Evolutionary conservation across 2,888 invertebrate species (phyloP), one percentile per base, ranked within the genome.

Genomic region (Monoplex corrugatus): DNA sequence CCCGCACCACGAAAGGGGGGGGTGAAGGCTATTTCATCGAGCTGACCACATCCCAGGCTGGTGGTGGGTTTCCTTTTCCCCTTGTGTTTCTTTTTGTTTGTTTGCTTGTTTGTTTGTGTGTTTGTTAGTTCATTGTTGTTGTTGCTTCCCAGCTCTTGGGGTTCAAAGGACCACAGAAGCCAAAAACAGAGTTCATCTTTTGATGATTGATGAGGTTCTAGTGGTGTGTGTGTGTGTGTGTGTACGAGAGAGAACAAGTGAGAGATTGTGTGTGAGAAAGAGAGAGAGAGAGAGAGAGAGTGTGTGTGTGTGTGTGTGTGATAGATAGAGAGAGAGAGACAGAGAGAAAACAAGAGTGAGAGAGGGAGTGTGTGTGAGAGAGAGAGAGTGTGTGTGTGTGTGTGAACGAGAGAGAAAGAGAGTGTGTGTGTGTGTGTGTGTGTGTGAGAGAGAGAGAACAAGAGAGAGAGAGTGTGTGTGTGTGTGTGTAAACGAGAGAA

Each of bases 1-100:
- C 99, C 0, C 98, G 98, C 75, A 99, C 99, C 0, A 97, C 97
- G 92, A 98, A 98, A 87, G 99, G 99, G 10, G 98, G 98, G 95
- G 99, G 99, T 40, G 98, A 98, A 92, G 95, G 95, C 35, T 96
- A 95, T 90, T 96, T 95, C 91, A 94, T 96, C 40, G 95, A 96
- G 88, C 92, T 93, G 6, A 72, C 90, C 63, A 95, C 95, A 6
- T 89, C 92, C 1, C 87, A 90, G 88, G 91, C 94, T 40, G 94
- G 95, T 88, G 90, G 94, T 95, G 89, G 91, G 94, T 19, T 44
- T 28, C 38, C 16, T 13, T 75, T 32, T 13, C 2, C 38, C 2
- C 28, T 13, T 10, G 68, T 50, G 10, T 68, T 68, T 68, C 5
- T 68, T 68, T 19, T 68, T 68, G 23, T 19, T 19, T 57, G 13